Evolutionary conservation across 2,113 vertebrate species (phyloP).

Genomic region (Podarcis cretensis): DNA sequence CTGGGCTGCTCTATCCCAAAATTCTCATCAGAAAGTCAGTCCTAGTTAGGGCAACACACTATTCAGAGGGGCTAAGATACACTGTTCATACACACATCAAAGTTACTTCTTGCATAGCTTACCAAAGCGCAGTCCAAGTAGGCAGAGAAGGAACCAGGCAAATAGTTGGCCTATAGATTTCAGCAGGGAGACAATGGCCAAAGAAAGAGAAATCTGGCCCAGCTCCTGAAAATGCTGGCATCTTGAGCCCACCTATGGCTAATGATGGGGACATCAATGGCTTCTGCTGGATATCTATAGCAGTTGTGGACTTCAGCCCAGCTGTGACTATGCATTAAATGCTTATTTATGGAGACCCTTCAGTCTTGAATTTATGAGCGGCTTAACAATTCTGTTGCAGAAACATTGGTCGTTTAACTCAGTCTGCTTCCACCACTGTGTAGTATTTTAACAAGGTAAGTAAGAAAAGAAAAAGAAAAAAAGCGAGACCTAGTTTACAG

Average conservation of each 20-base stretch:
- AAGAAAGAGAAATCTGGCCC: background rate
- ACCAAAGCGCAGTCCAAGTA: background rate
- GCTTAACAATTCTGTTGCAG: background rate
- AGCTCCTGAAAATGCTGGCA: background rate
- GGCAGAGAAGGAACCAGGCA: background rate
- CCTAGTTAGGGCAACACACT: too few species aligned
- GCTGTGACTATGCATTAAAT: background rate
- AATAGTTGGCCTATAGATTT: background rate
- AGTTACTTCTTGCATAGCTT: background rate
- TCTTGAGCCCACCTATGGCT: background rate
- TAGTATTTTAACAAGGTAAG: background rate
- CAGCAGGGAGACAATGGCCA: background rate
- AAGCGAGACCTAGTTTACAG: background rate
- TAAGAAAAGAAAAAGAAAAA: background rate
- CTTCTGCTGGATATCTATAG: background rate
- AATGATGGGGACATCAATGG: background rate
- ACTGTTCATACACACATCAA: background rate
- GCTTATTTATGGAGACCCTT: background rate
- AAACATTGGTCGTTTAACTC: background rate
- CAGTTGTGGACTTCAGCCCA: background rate
- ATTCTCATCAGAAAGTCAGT: too few species aligned
- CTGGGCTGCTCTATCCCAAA: too few species aligned
- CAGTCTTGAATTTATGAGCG: background rate
- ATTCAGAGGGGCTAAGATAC: too few species aligned
- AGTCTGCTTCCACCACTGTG: background rate